These are phyloP conservation scores for Poeciliopsis paucimaculata DNA, from an alignment of 2,797 vertebrate genomes.

Conservation along the genomic window DNA sequence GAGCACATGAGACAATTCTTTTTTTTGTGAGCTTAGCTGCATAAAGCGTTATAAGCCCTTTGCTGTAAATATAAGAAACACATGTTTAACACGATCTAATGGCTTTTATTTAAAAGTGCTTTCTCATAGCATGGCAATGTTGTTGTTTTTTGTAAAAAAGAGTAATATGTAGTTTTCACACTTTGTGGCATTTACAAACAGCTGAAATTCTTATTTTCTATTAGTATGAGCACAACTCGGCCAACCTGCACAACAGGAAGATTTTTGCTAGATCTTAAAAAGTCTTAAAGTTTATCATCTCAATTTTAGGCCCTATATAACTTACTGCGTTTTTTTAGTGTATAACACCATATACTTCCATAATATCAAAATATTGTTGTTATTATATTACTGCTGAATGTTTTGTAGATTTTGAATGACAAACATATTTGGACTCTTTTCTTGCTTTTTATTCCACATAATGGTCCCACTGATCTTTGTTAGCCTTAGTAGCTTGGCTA, in stretches of 20 bases:
- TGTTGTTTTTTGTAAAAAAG: background rate
- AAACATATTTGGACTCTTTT: background rate
- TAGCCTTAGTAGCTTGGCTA: background rate
- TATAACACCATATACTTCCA: background rate
- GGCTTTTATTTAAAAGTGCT: background rate
- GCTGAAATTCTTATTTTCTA: background rate
- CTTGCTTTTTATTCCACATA: background rate
- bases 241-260: background rate
- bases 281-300: background rate
- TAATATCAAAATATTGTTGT: background rate
- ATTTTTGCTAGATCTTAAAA: background rate
- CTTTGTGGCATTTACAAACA: background rate
- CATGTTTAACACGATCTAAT: background rate
- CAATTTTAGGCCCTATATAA: background rate
- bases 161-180: background rate
- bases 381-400: background rate
- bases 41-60: background rate
- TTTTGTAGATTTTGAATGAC: background rate
- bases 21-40: background rate
- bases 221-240: background rate
- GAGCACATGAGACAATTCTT: background rate
- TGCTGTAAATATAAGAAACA: constrained; percentile 6
- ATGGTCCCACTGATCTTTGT: background rate
- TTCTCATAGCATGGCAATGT: background rate
- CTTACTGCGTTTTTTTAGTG: accelerated